Evolutionary conservation across 2,113 vertebrate genomes (phyloP).

Genomic region (Periophthalmodon schlosseri): DNA sequence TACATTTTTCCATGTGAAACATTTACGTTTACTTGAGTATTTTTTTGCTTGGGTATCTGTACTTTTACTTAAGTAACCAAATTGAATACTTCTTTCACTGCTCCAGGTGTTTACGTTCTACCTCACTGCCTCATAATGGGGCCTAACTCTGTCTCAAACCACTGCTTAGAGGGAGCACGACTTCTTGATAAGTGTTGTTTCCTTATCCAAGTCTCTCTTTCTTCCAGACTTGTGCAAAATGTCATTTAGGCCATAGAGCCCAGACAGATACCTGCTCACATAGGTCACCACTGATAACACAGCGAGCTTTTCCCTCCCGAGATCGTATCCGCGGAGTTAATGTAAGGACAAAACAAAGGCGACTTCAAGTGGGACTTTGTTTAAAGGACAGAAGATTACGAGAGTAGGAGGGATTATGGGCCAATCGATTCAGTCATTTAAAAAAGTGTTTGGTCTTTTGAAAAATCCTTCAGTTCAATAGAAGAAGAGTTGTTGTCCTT

Average conservation of each 20-base stretch:
- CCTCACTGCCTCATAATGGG: background rate
- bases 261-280: background rate
- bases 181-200: background rate
- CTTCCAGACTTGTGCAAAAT: background rate
- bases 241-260: slow-evolving; percentile 8
- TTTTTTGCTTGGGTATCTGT: too few relatives aligned
- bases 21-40: too few relatives aligned
- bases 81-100: too few relatives aligned
- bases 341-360: slow-evolving; percentile 7
- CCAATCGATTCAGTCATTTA: background rate
- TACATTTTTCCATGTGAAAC: too few relatives aligned
- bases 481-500: background rate
- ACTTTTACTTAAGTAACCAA: too few relatives aligned
- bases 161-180: background rate
- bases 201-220: background rate
- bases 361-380: background rate
- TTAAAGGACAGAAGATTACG: background rate
- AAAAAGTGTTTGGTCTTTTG: background rate
- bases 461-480: background rate
- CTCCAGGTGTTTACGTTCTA: too few relatives aligned
- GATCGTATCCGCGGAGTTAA: slow-evolving; percentile 2
- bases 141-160: background rate
- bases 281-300: background rate
- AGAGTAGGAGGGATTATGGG: background rate
- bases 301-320: background rate